phyloP scores from a whole-genome alignment of 2,113 vertebrate genomes.

The Macaca nemestrina region DNA sequence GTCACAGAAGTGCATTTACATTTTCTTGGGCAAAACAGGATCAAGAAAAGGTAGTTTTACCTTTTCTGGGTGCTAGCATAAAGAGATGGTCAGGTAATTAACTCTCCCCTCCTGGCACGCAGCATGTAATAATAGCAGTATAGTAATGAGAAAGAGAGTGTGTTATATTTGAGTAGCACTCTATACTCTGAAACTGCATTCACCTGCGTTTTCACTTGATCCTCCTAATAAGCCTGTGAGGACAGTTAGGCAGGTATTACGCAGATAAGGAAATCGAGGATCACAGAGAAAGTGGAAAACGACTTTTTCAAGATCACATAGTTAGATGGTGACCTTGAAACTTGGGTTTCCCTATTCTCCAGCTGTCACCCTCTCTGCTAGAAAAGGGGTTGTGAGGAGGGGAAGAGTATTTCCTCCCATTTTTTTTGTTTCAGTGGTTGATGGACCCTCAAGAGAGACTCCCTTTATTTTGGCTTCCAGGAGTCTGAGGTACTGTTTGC shows the following conservation, averaged over 20 bases:
- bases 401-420: background rate
- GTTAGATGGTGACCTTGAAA: background rate
- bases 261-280: background rate
- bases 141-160: background rate
- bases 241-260: background rate
- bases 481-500: background rate
- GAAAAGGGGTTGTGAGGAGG: too few species aligned
- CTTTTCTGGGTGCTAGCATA: background rate
- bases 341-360: background rate
- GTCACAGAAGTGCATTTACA: background rate
- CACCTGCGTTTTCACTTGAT: background rate
- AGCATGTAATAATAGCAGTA: background rate
- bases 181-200: background rate
- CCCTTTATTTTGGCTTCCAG: background rate
- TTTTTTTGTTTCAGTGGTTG: background rate
- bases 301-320: background rate
- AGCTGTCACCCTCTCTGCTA: background rate
- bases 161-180: background rate
- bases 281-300: background rate
- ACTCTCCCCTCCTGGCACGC: background rate
- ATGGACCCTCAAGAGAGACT: background rate
- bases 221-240: background rate
- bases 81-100: background rate
- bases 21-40: constrained; percentile 52
- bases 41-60: background rate